Evolutionary conservation across 64 coral and sea anemone genomes (phyloP), one percentile per base, ranked within the genome.

Genomic region (Trachythela sp.): DNA sequence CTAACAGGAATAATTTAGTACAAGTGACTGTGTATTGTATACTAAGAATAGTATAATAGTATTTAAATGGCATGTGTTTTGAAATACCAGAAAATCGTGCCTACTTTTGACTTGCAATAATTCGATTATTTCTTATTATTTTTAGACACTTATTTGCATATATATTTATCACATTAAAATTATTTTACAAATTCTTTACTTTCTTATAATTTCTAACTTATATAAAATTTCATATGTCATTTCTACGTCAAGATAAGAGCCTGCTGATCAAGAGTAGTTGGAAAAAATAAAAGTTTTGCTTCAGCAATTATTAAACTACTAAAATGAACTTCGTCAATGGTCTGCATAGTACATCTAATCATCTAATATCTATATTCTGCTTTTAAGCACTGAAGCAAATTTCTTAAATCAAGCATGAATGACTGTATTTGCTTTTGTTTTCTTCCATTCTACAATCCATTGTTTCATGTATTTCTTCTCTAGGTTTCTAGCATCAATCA

Each of bases 361-460:
- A 6, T 45, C 4, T 45, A 6, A 45, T 11, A 45, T 45, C 11
- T 45, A 45, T 6, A 45, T 45, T 45, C 42, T 45, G 11, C 42
- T 11, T 45, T 45, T 45, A 45, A 45, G 4, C 14, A 80, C 34
- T 37, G 75, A 14, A 80, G 75, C 15, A 22, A 80, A 1, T 13
- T 11, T 36, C 6, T 36, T 2, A 30, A 0, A 20, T 80, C 75
- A 39, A 64, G 18, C 24, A 20, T 64, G 6, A 64, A 22, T 18
- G 22, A 64, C 9, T 34, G 75, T 80, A 80, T 80, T 80, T 9
- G 33, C 9, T 80, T 80, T 80, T 39, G 75, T 37, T 48, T 92
- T 72, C 29, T 85, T 59, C 56, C 90, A 92, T 26, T 88, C 39
- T 6, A 59, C 60, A 22, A 99, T 95, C 96, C 96, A 99, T 32